Percentiles rank a stretch among this genome's conserved stretches.
Evolutionary conservation across 2,797 vertebrate genomes (phyloP).

Genomic region (Notolepis coatsorum): DNA sequence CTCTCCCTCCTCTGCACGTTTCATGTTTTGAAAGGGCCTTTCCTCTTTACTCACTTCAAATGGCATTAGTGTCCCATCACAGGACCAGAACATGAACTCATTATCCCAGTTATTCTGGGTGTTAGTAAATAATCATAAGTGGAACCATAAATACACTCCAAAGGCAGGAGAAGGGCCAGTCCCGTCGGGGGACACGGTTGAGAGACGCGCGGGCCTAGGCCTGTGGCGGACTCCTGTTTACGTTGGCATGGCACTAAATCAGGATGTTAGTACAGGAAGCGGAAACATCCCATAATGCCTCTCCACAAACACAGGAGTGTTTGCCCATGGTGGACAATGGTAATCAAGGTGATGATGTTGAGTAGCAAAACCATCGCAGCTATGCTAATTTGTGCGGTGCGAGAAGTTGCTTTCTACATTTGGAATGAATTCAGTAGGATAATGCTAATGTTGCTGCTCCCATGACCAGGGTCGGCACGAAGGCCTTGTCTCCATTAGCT

Average conservation of each 20-base stretch:
- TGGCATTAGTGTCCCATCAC: slow-evolving; percentile 19
- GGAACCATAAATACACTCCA: slow-evolving; percentile 1
- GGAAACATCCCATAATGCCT: neutral
- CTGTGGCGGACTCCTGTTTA: slow-evolving; percentile 13
- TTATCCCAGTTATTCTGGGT: neutral
- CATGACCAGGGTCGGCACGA: too few relatives aligned
- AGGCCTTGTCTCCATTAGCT: too few relatives aligned
- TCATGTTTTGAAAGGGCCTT: slow-evolving; percentile 25
- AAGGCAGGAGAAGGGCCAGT: neutral
- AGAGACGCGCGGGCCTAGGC: neutral
- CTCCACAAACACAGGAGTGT: neutral
- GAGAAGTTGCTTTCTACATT: neutral
- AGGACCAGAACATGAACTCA: neutral
- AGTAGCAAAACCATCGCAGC: neutral
- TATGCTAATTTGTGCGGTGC: neutral
- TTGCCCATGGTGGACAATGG: neutral
- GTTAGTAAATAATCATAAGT: slow-evolving; percentile 3
- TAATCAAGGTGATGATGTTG: slow-evolving; percentile 2
- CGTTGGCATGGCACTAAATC: slow-evolving; percentile 20
- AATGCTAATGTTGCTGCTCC: slow-evolving; percentile 6
- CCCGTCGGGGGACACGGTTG: neutral
- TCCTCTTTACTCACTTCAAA: slow-evolving; percentile 25
- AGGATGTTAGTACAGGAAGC: slow-evolving; percentile 3
- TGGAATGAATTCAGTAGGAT: neutral
- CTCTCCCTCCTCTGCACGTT: slow-evolving; percentile 4